phyloP scores from a whole-genome alignment of 2,113 vertebrate species.

The Chaetura pelagica region DNA sequence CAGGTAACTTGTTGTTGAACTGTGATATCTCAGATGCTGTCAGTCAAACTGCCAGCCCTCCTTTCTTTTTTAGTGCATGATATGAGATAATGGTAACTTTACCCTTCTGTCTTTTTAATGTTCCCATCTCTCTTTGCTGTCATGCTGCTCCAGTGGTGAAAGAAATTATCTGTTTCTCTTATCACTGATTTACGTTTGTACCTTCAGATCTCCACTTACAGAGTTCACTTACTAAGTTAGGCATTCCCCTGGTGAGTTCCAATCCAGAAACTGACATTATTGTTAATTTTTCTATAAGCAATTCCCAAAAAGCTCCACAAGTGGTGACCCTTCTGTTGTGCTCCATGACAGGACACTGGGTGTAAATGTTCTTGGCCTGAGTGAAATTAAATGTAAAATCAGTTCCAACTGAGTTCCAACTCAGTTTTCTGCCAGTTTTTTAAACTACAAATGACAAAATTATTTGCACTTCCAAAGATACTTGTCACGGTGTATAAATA shows the following conservation, averaged over 20 bases:
- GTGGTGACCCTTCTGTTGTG: background rate
- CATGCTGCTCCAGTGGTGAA: background rate
- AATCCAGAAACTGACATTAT: background rate
- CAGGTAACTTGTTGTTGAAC: background rate
- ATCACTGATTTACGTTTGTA: background rate
- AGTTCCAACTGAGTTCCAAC: too few relatives aligned
- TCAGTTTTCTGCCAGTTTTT: background rate
- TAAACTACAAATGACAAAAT: background rate
- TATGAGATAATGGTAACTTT: background rate
- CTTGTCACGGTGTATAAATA: too few relatives aligned
- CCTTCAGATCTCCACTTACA: background rate
- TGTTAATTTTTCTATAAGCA: background rate
- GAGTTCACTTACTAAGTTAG: background rate
- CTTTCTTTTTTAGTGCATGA: background rate
- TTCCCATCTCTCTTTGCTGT: background rate
- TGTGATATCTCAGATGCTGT: background rate
- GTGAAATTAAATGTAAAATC: background rate
- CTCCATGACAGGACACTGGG: rapidly evolving
- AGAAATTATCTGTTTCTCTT: background rate
- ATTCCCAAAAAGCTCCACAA: background rate
- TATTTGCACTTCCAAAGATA: background rate
- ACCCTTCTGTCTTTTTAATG: background rate
- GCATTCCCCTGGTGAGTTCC: background rate
- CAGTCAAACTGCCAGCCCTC: background rate
- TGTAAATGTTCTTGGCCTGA: background rate